phyloP scores from a whole-genome alignment of 2,113 vertebrate species.

The Myotis lucifugus region DNA sequence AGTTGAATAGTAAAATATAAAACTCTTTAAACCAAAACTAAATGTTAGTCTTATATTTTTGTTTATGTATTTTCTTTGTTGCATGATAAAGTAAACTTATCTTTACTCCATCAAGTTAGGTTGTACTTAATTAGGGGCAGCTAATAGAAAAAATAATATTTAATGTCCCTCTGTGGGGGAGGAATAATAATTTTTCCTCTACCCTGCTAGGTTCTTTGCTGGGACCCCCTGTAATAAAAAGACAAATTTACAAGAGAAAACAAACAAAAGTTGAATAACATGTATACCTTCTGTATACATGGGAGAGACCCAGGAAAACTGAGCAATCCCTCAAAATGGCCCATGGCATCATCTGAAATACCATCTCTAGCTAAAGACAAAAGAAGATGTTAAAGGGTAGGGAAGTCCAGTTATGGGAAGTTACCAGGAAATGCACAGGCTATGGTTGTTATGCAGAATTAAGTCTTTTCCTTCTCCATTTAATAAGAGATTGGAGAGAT shows the following conservation, averaged over 20 bases:
- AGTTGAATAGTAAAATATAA: constrained; percentile 2
- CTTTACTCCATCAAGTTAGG: constrained; percentile 2
- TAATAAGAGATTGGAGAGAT: background rate
- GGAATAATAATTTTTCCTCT: background rate
- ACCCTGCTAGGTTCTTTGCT: background rate
- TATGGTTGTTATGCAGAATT: background rate
- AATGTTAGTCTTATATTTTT: background rate
- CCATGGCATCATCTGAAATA: background rate
- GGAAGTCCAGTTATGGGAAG: background rate
- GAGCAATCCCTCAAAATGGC: background rate
- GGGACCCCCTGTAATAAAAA: background rate
- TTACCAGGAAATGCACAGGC: background rate
- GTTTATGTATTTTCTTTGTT: constrained; percentile 27
- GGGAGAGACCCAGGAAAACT: background rate
- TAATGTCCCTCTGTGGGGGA: background rate
- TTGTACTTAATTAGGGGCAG: background rate
- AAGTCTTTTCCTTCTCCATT: background rate
- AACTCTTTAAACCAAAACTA: background rate
- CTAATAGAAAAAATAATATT: background rate
- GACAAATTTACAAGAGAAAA: background rate
- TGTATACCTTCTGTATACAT: background rate
- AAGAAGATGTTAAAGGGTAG: background rate
- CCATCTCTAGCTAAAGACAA: background rate
- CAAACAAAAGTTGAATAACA: background rate
- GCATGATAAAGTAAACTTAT: background rate